Percentiles rank a stretch among this genome's conserved stretches.
Evolutionary conservation across 2,113 vertebrate species (phyloP).

Genomic region (Atherinomorus stipes): DNA sequence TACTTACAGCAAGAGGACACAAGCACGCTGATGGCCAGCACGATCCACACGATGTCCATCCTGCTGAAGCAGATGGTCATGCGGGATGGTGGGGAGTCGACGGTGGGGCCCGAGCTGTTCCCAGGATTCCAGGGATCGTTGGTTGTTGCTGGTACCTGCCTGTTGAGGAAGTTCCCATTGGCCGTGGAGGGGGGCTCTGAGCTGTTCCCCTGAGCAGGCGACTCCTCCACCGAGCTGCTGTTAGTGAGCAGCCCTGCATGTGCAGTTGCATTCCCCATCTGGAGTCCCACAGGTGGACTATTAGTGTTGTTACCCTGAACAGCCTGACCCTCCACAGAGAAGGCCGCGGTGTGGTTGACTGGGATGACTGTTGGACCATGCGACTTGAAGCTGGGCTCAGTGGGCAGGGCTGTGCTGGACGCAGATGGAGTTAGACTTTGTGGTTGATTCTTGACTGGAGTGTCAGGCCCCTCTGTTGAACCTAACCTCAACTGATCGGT

Average conservation of each 20-base stretch:
- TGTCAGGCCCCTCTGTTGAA: background rate
- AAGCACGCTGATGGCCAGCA: slow-evolving; percentile 94
- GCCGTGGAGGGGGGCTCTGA: slow-evolving; percentile 85
- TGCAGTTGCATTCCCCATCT: slow-evolving; percentile 61
- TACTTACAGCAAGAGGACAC: slow-evolving; percentile 97
- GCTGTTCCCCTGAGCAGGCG: slow-evolving; percentile 65
- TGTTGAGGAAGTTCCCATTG: slow-evolving; percentile 91
- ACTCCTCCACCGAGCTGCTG: slow-evolving; percentile 58
- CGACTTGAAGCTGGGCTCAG: slow-evolving; percentile 57
- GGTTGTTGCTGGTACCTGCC: slow-evolving; percentile 88
- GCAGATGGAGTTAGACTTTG: slow-evolving; percentile 47
- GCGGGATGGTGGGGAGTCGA: slow-evolving; percentile 85
- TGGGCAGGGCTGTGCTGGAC: slow-evolving; percentile 69
- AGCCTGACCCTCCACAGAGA: slow-evolving; percentile 12
- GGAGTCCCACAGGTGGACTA: slow-evolving; percentile 46
- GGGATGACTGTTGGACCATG: slow-evolving; percentile 22
- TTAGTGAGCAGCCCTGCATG: slow-evolving; percentile 57
- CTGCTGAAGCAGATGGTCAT: slow-evolving; percentile 92
- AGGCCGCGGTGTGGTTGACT: slow-evolving; percentile 16
- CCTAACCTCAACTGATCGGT: slow-evolving; percentile 56
- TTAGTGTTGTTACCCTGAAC: slow-evolving; percentile 61
- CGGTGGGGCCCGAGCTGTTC: slow-evolving; percentile 88
- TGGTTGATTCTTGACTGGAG: slow-evolving; percentile 23
- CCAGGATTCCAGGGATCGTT: slow-evolving; percentile 83
- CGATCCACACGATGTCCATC: slow-evolving; percentile 97